Conservation (phyloP, 2,797 vertebrate genomes). For the Orientallactaga sibirica region DNA sequence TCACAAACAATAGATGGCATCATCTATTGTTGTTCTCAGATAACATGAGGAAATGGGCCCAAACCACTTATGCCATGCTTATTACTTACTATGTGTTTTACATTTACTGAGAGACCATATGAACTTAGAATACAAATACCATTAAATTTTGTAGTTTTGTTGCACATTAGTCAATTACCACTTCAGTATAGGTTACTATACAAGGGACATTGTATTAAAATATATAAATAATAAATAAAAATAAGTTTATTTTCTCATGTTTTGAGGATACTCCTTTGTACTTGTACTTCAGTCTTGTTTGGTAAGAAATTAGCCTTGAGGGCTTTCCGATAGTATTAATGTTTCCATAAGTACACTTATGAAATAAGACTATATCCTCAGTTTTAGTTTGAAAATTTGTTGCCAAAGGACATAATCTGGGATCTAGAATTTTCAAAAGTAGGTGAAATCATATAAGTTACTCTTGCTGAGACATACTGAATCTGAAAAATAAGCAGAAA, state of each 20-base stretch:
- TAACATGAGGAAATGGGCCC: slow-evolving; percentile 52
- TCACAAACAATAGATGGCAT: slow-evolving; percentile 52
- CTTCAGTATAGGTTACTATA: background rate
- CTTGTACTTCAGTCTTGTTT: slow-evolving; percentile 14
- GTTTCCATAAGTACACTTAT: background rate
- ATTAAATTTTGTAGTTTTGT: slow-evolving; percentile 10
- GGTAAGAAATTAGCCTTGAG: background rate
- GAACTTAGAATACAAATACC: slow-evolving; percentile 48
- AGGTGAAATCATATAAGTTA: slow-evolving; percentile 17
- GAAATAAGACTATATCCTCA: slow-evolving; percentile 6
- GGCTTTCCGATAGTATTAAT: slow-evolving; percentile 44
- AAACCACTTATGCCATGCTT: slow-evolving; percentile 29
- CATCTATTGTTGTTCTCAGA: slow-evolving; percentile 61
- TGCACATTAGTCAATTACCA: slow-evolving; percentile 5
- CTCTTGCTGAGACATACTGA: background rate
- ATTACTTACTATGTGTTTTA: slow-evolving; percentile 43
- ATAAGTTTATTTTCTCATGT: background rate
- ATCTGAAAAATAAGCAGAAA: slow-evolving; percentile 12
- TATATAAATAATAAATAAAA: slow-evolving; percentile 12
- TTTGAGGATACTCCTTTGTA: background rate
- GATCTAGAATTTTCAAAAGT: slow-evolving; percentile 48
- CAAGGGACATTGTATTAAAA: background rate
- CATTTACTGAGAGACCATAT: slow-evolving; percentile 39
- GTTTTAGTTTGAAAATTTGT: slow-evolving; percentile 61
- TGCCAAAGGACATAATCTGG: background rate